Base-by-base conservation (phyloP, 2,888 invertebrate genomes). In the Tipula vernalis region DNA sequence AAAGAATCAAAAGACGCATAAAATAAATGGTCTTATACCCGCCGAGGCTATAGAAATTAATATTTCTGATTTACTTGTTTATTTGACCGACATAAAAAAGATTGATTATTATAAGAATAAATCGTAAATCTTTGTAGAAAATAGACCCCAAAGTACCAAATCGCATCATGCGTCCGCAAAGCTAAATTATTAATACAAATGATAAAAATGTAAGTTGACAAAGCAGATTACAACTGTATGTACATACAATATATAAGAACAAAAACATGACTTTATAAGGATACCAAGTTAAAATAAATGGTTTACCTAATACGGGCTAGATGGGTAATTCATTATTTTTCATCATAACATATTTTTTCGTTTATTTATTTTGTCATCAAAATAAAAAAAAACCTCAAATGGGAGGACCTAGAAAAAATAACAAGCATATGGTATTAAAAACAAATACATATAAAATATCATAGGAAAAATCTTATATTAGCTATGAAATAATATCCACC, bases 281-380 rank as follows among this genome's bases (percentile, higher is more conserved):
- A 71, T 71, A 71, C 28, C 71, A 71, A 71, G 71, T 71, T 71
- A 71, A 71, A 71, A 71, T 71, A 71, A 71, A 71, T 71, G 28
- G 28, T 71, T 28, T 71, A 71, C 71, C 71, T 71, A 71, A 71
- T 71, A 28, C 28, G 71, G 28, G 28, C 71, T 18, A 71, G 71
- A 71, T 71, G 71, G 71, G 71, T 71, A 71, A 71, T 71, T 71
- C 71, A 71, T 71, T 71, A 71, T 71, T 71, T 71, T 71, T 71
- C 28, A 5, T 71, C 47, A 51, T 10, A 57, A 71, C 71, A 71
- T 71, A 71, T 71, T 71, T 71, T 28, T 28, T 28, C 71, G 28
- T 57, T 57, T 57, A 57, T 57, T 57, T 57, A 57, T 57, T 57
- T 71, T 71, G 71, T 71, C 71, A 71, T 71, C 71, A 71, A 71